Evolutionary conservation across 2,797 vertebrate genomes (phyloP).

Genomic region (Chlorospingus flavigularis): DNA sequence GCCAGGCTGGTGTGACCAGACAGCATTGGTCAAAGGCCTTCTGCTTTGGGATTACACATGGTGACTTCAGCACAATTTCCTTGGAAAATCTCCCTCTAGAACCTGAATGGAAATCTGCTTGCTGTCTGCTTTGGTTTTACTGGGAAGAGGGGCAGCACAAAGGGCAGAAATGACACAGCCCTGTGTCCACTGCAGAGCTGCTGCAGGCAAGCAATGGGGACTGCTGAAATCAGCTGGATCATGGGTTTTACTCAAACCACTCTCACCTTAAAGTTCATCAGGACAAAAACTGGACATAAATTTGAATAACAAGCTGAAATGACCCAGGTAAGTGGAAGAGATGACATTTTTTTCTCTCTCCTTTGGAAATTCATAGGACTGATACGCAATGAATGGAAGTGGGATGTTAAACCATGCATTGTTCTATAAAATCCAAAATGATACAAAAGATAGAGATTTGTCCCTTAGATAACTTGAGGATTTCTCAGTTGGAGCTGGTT

Average conservation of each 20-base stretch:
- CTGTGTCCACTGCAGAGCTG: neutral
- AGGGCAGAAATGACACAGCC: neutral
- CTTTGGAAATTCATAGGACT: neutral
- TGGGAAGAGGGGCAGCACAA: neutral
- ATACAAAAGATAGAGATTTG: neutral
- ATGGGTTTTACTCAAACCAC: neutral
- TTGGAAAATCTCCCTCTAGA: neutral
- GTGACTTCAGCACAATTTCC: neutral
- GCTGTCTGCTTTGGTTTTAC: neutral
- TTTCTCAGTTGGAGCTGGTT: neutral
- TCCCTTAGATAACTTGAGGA: neutral
- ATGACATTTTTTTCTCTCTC: neutral
- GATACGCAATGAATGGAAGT: neutral
- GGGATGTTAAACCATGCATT: neutral
- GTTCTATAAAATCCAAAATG: neutral
- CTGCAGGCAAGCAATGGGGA: neutral
- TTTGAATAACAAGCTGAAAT: neutral
- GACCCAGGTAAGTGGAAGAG: neutral
- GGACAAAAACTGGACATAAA: neutral
- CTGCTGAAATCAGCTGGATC: neutral
- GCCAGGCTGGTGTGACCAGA: neutral
- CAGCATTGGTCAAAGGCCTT: fast-evolving
- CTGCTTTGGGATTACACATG: neutral
- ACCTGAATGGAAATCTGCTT: neutral
- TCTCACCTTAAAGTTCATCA: neutral